These are phyloP conservation scores for Enteromius paludinosus DNA, from an alignment of 2,797 vertebrate genomes.

Conservation along the genomic window DNA sequence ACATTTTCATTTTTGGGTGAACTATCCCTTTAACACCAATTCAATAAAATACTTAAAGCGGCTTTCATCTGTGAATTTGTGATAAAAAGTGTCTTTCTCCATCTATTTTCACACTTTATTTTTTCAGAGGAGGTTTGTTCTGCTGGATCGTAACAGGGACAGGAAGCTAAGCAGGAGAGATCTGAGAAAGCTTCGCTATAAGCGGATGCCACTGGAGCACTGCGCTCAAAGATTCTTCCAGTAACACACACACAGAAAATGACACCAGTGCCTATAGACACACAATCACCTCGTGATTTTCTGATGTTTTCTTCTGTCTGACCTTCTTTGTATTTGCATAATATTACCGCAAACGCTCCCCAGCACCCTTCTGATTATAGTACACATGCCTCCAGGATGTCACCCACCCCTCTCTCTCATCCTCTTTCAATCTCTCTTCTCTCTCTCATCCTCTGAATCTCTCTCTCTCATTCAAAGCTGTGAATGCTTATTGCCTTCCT, in stretches of 20 bases:
- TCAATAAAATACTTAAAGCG: background rate
- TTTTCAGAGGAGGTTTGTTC: slow-evolving; percentile 63
- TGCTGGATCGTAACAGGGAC: slow-evolving; percentile 72
- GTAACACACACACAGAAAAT: slow-evolving; percentile 41
- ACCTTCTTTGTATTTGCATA: slow-evolving; percentile 56
- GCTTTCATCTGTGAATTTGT: background rate
- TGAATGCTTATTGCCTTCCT: slow-evolving; percentile 79
- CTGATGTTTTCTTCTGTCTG: slow-evolving; percentile 56
- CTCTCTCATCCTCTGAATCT: slow-evolving; percentile 27
- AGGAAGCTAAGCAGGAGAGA: slow-evolving; percentile 71
- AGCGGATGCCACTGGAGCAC: slow-evolving; percentile 72
- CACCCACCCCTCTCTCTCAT: slow-evolving; percentile 43
- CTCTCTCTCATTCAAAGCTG: slow-evolving; percentile 45
- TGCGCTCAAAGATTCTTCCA: slow-evolving; percentile 67
- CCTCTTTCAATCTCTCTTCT: slow-evolving; percentile 31
- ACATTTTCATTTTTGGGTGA: too few species aligned
- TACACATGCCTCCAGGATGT: slow-evolving; percentile 41
- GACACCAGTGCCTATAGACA: slow-evolving; percentile 17
- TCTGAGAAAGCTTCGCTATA: slow-evolving; percentile 73
- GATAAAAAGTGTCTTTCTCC: background rate
- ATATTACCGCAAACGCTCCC: slow-evolving; percentile 45
- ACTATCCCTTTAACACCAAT: background rate
- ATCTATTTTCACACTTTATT: background rate
- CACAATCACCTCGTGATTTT: slow-evolving; percentile 50
- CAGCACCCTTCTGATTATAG: slow-evolving; percentile 42